These are phyloP conservation scores for Erinaceus europaeus DNA, from an alignment of 2,113 vertebrate genomes.

Conservation along the genomic window DNA sequence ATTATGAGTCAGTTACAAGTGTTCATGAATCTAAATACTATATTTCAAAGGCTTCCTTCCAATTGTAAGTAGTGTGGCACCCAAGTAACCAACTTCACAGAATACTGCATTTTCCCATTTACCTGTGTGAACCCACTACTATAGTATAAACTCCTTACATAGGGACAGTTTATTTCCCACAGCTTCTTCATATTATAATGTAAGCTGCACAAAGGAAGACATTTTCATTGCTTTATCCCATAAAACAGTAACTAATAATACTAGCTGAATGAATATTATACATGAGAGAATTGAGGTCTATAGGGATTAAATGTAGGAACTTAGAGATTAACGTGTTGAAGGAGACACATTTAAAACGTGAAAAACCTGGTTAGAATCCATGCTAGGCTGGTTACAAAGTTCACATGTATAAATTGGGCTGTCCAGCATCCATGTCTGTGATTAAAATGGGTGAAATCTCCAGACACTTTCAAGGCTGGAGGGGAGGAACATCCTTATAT, in stretches of 20 bases:
- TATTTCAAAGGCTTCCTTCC: neutral
- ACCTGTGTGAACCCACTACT: neutral
- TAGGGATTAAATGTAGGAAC: no score
- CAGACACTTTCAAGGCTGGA: no score
- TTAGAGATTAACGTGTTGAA: neutral
- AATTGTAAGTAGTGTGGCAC: neutral
- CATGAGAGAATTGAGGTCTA: neutral
- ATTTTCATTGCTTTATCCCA: neutral
- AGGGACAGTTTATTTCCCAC: neutral
- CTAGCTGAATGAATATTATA: neutral
- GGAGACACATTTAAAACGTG: constrained; percentile 7
- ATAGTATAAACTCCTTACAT: neutral
- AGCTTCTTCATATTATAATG: neutral
- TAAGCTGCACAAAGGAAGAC: neutral
- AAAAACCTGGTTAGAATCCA: neutral
- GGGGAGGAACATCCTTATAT: no score
- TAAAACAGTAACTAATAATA: neutral
- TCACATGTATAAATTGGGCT: neutral
- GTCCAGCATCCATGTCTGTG: neutral
- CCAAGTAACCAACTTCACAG: neutral
- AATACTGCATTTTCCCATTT: neutral
- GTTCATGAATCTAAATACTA: neutral
- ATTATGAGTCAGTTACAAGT: neutral
- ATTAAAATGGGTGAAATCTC: constrained; percentile 14
- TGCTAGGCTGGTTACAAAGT: neutral